phyloP scores from a whole-genome alignment of 1,140 invertebrate genomes.

The Hirudo medicinalis region DNA sequence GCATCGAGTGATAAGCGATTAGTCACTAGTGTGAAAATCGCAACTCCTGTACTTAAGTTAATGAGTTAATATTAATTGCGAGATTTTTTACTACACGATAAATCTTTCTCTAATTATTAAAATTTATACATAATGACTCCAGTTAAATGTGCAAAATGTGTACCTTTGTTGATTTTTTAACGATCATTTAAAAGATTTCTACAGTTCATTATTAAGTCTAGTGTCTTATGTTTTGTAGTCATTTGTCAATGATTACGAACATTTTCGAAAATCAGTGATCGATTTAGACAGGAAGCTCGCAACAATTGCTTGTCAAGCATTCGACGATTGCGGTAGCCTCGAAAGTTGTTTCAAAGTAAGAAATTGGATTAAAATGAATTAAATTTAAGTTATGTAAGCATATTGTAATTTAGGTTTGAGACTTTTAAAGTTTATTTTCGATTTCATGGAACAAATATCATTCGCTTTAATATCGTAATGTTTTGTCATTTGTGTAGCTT shows the following conservation, averaged over 20 bases:
- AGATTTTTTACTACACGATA: no score
- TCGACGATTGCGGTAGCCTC: conserved; percentile 76
- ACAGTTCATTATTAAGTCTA: neutral
- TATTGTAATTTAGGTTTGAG: neutral
- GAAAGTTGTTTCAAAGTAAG: conserved; percentile 78
- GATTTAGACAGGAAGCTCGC: conserved; percentile 77
- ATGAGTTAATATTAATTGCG: no score
- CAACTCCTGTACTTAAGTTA: no score
- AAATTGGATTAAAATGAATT: neutral
- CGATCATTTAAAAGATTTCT: neutral
- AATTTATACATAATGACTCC: no score
- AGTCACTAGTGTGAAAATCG: no score
- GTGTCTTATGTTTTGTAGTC: conserved; percentile 39
- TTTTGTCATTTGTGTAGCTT: conserved; percentile 47
- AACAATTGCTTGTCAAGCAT: conserved; percentile 74
- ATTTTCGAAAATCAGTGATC: conserved; percentile 63
- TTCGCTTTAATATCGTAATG: neutral
- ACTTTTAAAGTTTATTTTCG: neutral
- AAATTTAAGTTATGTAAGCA: neutral
- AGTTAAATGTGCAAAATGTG: no score
- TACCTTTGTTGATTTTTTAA: no score
- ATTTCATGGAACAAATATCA: neutral
- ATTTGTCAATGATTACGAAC: conserved; percentile 64
- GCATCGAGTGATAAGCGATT: no score
- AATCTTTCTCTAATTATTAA: no score